Conservation (phyloP, 53 echinoderm and acorn worm genomes). For the Henricia sp. region DNA sequence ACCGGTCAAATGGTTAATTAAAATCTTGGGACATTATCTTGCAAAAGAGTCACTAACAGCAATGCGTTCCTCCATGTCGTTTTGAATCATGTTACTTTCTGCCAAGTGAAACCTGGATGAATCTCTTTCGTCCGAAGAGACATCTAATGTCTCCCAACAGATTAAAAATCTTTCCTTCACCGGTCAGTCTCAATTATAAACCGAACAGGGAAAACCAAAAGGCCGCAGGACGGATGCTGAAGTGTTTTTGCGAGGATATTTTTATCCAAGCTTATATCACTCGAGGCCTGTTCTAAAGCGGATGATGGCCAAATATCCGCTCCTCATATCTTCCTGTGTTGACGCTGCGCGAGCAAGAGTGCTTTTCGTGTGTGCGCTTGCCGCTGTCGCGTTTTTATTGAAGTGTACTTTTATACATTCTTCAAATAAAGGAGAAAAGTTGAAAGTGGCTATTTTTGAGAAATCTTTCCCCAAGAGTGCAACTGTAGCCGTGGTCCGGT, state of each 20-base stretch:
- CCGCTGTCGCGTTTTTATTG: slow-evolving; percentile 15
- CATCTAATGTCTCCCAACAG: too few species aligned
- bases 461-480: slow-evolving; percentile 1
- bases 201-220: neutral
- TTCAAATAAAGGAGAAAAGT: neutral
- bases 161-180: slow-evolving; percentile 6
- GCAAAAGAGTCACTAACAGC: too few species aligned
- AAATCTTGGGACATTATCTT: too few species aligned
- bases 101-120: too few species aligned
- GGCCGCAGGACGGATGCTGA: slow-evolving; percentile 17
- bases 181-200: slow-evolving; percentile 60
- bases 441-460: slow-evolving; percentile 15
- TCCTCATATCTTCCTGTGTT: slow-evolving; percentile 46
- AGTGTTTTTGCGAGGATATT: slow-evolving; percentile 58
- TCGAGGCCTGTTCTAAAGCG: slow-evolving; percentile 11
- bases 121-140: too few species aligned
- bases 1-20: too few species aligned
- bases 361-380: slow-evolving; percentile 31
- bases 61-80: too few species aligned
- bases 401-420: slow-evolving; percentile 22
- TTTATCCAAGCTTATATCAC: slow-evolving; percentile 48
- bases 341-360: slow-evolving; percentile 27
- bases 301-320: slow-evolving; percentile 52
- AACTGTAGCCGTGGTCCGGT: too few species aligned
- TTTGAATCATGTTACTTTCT: too few species aligned